Evolutionary conservation across 2,113 vertebrate species (phyloP).

Genomic region (Numida meleagris): DNA sequence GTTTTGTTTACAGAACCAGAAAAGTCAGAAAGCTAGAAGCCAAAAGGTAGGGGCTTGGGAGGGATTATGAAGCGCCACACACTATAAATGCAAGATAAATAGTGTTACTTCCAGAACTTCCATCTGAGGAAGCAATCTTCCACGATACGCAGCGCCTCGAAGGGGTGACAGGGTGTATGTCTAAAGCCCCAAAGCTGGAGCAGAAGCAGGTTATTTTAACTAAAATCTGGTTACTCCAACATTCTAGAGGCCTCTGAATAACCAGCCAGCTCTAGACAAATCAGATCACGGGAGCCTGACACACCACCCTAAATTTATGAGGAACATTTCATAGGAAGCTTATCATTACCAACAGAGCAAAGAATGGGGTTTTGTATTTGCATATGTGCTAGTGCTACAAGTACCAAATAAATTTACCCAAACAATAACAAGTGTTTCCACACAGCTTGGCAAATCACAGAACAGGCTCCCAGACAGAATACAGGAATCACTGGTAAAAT

Average conservation of each 20-base stretch:
- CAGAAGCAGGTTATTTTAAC: neutral
- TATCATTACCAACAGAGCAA: neutral
- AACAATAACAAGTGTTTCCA: neutral
- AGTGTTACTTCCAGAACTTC: neutral
- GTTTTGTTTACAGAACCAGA: neutral
- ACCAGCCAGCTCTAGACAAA: neutral
- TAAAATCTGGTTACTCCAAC: neutral
- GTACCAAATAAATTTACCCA: fast-evolving
- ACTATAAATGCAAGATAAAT: neutral
- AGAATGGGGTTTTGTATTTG: neutral
- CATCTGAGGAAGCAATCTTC: neutral
- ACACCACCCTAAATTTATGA: neutral
- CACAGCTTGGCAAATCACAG: neutral
- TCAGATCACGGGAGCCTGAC: neutral
- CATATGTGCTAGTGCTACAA: neutral
- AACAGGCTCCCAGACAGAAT: neutral
- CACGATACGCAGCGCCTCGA: neutral
- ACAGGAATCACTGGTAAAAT: neutral
- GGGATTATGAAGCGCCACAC: neutral
- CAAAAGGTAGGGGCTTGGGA: neutral
- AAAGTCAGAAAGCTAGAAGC: neutral
- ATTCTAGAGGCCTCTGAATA: neutral
- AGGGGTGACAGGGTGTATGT: neutral
- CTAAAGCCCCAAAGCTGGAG: neutral
- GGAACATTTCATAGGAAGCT: neutral